Base-by-base conservation (phyloP, 1,140 invertebrate species). In the Araneus ventricosus region DNA sequence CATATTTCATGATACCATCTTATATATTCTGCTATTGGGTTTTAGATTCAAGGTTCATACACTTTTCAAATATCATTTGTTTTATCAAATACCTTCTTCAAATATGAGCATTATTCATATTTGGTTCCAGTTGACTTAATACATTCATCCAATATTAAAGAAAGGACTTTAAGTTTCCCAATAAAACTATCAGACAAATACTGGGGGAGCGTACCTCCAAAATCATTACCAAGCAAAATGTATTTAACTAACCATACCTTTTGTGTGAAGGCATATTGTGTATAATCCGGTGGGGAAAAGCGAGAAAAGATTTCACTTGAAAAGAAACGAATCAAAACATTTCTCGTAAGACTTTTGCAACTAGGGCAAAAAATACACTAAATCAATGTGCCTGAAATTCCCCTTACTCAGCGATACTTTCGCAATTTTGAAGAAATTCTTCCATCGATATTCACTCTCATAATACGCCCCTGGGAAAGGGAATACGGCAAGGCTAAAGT, bases 401-500 rank as follows among this genome's bases (percentile, higher is more conserved):
- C 20, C 24, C 39, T 52, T 45, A 14, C 30, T 61, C 57, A 5
- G 20, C 27, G 84, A 39, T 37, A 63, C 30, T 86, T 82, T 82
- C 24, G 80, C 70, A 75, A 37, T 75, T 37, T 75, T 22, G 5
- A 20, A 61, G 61, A 52, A 86, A 86, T 37, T 86, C 84, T 75
- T 75, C 34, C 22, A 5, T n/a, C 84, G 52, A 86, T 86, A n/a
- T 86, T 52, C 37, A 30, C 57, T n/a, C n/a, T n/a, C 84, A 57
- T 86, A 63, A 63, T 63, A 59, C 84, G 52, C n/a, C 84, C 24
- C 41, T 86, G 84, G 84, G 84, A 86, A 22, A 37, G 70, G 70
- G 70, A 75, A 75, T 75, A 75, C 27, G 27, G 20, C n/a, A 86
- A 63, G 84, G 57, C 45, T 61, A 57, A 86, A 86, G 30, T 86